Conservation (phyloP, 2,888 invertebrate genomes). For the Mimumesa dahlbomi region DNA sequence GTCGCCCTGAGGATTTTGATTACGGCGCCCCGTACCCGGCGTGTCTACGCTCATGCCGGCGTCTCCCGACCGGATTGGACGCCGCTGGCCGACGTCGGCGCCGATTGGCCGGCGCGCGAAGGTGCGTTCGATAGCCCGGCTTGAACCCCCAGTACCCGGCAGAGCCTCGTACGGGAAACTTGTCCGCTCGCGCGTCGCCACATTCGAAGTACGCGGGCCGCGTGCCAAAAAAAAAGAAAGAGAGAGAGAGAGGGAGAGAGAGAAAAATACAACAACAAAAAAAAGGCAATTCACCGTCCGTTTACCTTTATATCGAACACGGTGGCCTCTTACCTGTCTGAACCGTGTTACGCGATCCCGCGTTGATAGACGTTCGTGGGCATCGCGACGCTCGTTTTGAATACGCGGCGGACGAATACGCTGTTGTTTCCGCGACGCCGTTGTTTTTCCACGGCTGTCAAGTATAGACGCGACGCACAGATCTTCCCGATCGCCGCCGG, state of each 20-base stretch:
- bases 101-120: slow-evolving; percentile 71
- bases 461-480: slow-evolving; percentile 23
- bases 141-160: slow-evolving; percentile 77
- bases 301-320: neutral
- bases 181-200: slow-evolving; percentile 58
- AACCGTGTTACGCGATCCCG: too few relatives aligned
- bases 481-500: slow-evolving; percentile 50
- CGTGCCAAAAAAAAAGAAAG: too few relatives aligned
- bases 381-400: too few relatives aligned
- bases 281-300: neutral
- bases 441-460: slow-evolving; percentile 37
- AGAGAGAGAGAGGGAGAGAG: too few relatives aligned
- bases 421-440: neutral
- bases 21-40: slow-evolving; percentile 31
- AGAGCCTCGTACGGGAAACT: slow-evolving; percentile 75
- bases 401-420: too few relatives aligned
- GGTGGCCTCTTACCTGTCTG: too few relatives aligned
- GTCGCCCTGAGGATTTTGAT: slow-evolving; percentile 42
- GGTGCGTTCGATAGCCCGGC: slow-evolving; percentile 78
- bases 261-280: too few relatives aligned
- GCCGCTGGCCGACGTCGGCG: slow-evolving; percentile 59
- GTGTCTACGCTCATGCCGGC: slow-evolving; percentile 36
- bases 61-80: slow-evolving; percentile 45
- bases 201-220: slow-evolving; percentile 37
- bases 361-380: too few relatives aligned